Evolutionary conservation across 2,797 vertebrate genomes (phyloP).

Genomic region (Sylvia borin): DNA sequence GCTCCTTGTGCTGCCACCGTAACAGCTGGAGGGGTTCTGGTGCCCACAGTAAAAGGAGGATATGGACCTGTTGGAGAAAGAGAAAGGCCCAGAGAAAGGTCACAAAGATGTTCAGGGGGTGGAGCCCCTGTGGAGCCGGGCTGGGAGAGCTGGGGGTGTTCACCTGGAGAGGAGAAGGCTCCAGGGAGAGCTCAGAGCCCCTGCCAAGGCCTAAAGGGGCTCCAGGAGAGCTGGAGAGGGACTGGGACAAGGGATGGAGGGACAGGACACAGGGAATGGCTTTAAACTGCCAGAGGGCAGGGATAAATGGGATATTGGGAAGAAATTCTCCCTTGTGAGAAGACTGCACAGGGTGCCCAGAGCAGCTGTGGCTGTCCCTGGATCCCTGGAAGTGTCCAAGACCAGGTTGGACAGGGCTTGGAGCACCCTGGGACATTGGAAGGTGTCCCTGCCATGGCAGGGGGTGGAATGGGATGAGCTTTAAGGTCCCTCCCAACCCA

Average conservation of each 20-base stretch:
- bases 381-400: not conserved
- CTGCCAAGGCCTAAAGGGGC: not conserved
- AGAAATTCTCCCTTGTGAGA: accelerated
- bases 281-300: not conserved
- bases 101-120: not conserved
- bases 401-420: accelerated
- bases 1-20: accelerated
- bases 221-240: not conserved
- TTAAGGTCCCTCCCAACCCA: not conserved
- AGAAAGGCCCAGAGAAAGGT: not conserved
- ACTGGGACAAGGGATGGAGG: accelerated
- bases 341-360: not conserved
- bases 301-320: not conserved
- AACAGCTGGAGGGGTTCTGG: accelerated
- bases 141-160: not conserved
- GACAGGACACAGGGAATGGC: not conserved
- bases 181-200: not conserved
- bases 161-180: not conserved
- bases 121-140: not conserved
- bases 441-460: not conserved
- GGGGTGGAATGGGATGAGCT: accelerated
- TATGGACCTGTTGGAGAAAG: not conserved
- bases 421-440: accelerated
- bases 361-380: not conserved
- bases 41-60: not conserved